A percentile compares a stretch with the other conserved stretches of the same genome.
Evolutionary conservation across 2,888 invertebrate species (phyloP).

Genomic region (Diloba caeruleocephala): DNA sequence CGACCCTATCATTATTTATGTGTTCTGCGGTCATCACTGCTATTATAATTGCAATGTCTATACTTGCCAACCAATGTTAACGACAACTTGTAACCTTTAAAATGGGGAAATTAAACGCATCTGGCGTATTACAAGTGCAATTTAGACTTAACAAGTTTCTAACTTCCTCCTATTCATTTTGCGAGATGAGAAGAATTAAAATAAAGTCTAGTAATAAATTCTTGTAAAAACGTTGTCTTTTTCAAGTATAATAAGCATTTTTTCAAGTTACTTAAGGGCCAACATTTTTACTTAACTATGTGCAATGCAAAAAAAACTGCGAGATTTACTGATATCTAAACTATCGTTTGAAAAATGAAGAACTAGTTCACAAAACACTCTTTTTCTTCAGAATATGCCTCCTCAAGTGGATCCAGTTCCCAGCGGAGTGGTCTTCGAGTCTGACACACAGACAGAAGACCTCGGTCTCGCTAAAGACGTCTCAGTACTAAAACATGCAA

Average conservation of each 20-base stretch:
- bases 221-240: background rate
- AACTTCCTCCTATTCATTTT: slow-evolving; percentile 27
- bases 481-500: slow-evolving; percentile 84
- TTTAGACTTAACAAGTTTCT: slow-evolving; percentile 28
- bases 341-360: too few relatives aligned
- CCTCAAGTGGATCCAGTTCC: slow-evolving; percentile 86
- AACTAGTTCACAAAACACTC: background rate
- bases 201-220: slow-evolving; percentile 10
- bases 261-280: background rate
- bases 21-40: too few relatives aligned
- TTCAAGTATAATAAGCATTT: too few relatives aligned
- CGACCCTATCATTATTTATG: too few relatives aligned
- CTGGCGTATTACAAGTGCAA: slow-evolving; percentile 43
- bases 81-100: slow-evolving; percentile 35
- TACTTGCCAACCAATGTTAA: slow-evolving; percentile 11
- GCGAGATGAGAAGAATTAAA: background rate
- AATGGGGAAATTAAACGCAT: slow-evolving; percentile 44
- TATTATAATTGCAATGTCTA: background rate
- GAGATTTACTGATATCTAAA: too few relatives aligned
- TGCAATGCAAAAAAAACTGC: too few relatives aligned
- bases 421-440: slow-evolving; percentile 91
- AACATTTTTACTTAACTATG: background rate
- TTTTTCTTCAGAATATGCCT: slow-evolving; percentile 80
- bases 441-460: slow-evolving; percentile 91
- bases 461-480: slow-evolving; percentile 89